Evolutionary conservation across 1,140 invertebrate species (phyloP).

Genomic region (Galleria mellonella): DNA sequence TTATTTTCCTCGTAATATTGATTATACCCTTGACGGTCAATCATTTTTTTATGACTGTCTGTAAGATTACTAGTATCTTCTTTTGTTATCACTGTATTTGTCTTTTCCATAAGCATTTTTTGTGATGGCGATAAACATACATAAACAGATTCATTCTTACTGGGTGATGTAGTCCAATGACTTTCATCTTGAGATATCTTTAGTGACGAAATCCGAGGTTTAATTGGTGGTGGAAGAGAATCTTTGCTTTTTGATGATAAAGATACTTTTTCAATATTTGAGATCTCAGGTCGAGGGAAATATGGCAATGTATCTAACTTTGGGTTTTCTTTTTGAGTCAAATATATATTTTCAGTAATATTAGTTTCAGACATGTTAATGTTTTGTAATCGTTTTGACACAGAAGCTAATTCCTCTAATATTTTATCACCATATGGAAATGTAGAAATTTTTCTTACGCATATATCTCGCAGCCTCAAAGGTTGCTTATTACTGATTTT

Average conservation of each 20-base stretch:
- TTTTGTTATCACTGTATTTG: constrained; percentile 53
- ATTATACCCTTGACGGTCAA: constrained; percentile 76
- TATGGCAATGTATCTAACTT: constrained; percentile 23
- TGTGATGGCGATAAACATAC: constrained; percentile 84
- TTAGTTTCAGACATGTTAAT: constrained; percentile 32
- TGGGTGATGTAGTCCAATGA: constrained; percentile 77
- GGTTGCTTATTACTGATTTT: constrained; percentile 22
- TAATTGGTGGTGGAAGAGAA: constrained; percentile 45
- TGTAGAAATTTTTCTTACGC: constrained; percentile 77
- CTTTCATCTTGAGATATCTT: constrained; percentile 52
- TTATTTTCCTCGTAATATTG: constrained; percentile 49
- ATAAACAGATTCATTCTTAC: constrained; percentile 76
- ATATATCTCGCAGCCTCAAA: constrained; percentile 68
- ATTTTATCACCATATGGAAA: constrained; percentile 79
- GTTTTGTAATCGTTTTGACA: constrained; percentile 76
- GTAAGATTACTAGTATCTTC: constrained; percentile 77
- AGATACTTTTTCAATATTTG: constrained; percentile 26
- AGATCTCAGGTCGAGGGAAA: constrained; percentile 31
- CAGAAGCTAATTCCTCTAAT: constrained; percentile 78
- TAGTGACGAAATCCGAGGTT: constrained; percentile 59
- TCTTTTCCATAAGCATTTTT: constrained; percentile 72
- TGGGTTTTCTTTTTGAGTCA: constrained; percentile 6
- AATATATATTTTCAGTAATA: constrained; percentile 5
- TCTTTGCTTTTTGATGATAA: constrained; percentile 17
- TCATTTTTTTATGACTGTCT: constrained; percentile 80